Conservation (phyloP, 53 echinoderm and acorn worm species). For the Astropecten irregularis region DNA sequence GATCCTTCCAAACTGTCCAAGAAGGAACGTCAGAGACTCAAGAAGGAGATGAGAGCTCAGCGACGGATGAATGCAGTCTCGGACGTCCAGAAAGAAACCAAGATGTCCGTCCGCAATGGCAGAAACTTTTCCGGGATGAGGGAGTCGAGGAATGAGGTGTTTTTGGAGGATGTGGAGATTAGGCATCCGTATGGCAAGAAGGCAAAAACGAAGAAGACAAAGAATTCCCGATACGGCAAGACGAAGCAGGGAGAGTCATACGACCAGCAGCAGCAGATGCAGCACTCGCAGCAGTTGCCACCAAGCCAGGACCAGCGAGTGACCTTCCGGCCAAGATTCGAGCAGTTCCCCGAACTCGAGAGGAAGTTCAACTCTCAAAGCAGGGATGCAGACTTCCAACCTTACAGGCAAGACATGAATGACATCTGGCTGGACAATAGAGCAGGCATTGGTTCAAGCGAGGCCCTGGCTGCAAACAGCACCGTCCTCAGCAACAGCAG, state of each 20-base stretch:
- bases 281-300: background rate
- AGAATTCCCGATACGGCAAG: no score
- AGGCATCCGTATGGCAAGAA: no score
- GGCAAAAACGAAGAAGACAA: background rate
- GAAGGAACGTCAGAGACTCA: background rate
- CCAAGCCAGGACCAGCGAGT: background rate
- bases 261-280: background rate
- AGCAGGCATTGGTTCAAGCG: no score
- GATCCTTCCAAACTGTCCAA: no score
- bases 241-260: background rate
- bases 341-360: slow-evolving; percentile 16
- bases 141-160: background rate
- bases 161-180: background rate
- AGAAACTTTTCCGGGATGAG: background rate
- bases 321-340: background rate
- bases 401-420: no score
- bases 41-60: background rate
- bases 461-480: no score
- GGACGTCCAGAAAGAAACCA: slow-evolving; percentile 7
- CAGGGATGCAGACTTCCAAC: no score
- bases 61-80: background rate
- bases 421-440: no score
- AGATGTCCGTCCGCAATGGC: slow-evolving; percentile 10
- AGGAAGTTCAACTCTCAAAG: background rate
- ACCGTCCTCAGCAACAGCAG: no score